Evolutionary conservation across 2,888 invertebrate species (phyloP).

Genomic region (Cenopis cana): DNA sequence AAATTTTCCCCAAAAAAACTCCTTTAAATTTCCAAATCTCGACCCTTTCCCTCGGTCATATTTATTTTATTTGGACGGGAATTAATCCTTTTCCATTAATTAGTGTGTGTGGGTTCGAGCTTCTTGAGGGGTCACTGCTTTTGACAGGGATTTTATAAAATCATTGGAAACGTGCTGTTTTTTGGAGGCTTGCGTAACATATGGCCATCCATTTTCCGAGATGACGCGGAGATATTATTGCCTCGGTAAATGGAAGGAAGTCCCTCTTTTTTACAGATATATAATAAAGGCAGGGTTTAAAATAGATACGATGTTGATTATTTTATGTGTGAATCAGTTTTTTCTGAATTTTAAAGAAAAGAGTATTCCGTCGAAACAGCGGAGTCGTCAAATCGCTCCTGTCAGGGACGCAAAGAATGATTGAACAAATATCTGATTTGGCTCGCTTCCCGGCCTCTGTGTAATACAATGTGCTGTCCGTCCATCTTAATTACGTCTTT

Average conservation of each 20-base stretch:
- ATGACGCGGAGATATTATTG: constrained; percentile 9
- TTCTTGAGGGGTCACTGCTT: constrained; percentile 34
- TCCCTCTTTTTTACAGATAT: neutral
- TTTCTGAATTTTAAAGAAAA: neutral
- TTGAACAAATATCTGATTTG: constrained; percentile 31
- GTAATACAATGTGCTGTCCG: constrained; percentile 28
- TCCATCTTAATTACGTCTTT: constrained; percentile 34
- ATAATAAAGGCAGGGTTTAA: neutral
- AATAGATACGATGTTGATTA: neutral
- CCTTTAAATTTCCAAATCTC: constrained; percentile 59
- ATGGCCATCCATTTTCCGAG: constrained; percentile 20
- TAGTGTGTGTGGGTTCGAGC: constrained; percentile 79
- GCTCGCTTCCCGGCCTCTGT: constrained; percentile 23
- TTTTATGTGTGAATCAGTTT: too few species aligned
- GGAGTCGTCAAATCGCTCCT: constrained; percentile 29
- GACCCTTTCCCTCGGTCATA: constrained; percentile 61
- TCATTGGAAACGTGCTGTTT: constrained; percentile 25
- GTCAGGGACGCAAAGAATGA: constrained; percentile 37
- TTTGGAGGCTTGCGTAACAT: constrained; percentile 9
- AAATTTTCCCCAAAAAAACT: constrained; percentile 63
- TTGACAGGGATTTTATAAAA: constrained; percentile 30
- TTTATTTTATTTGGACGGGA: constrained; percentile 85
- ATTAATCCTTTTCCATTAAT: constrained; percentile 85
- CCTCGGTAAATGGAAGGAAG: neutral
- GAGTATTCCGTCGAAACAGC: constrained; percentile 19